Evolutionary conservation across 2,888 invertebrate genomes (phyloP), one percentile per base, ranked within the genome.

Genomic region (Sussaba pulchella): DNA sequence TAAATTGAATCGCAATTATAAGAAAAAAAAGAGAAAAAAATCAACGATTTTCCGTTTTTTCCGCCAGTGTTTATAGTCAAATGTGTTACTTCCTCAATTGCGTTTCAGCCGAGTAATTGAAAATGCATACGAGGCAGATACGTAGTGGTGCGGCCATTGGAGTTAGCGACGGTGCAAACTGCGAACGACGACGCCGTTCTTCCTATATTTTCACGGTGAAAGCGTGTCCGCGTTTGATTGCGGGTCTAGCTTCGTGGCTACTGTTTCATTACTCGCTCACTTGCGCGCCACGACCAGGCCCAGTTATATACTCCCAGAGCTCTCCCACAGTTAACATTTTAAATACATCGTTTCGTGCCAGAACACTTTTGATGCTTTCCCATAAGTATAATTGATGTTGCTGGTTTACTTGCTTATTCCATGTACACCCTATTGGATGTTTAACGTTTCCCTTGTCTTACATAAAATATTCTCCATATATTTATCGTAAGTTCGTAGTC

Each of bases 121-220:
- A 41, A 76, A 76, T 41, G 76, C 31, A 21, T 63, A 47, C n/a
- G 63, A 64, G 41, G 12, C 12, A 19, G 12, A 63, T 57, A n/a
- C 1, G 36, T 21, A 12, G 57, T n/a, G 45, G 31, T 2, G 17
- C 12, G 52, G 67, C 2, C 2, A 52, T 72, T 21, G 41, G 21
- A 69, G 43, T 26, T n/a, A 43, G 61, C 12, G 36, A 39, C 61
- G 10, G 17, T 19, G 50, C 73, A 36, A 76, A 69, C 41, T 21
- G 8, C n/a, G 17, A 59, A 31, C 50, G 39, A 63, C n/a, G n/a
- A n/a, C n/a, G n/a, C 41, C 66, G 67, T 72, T 81, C 73, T 81
- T 81, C 73, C 69, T 76, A 57, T 73, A 81, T 77, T 81, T 81
- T 81, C 81, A 77, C 69, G 73, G 81, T 81, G 81, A 81, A 81